These are phyloP conservation scores for Callocephalon fimbriatum DNA, from an alignment of 2,113 vertebrate genomes.

Conservation along the genomic window DNA sequence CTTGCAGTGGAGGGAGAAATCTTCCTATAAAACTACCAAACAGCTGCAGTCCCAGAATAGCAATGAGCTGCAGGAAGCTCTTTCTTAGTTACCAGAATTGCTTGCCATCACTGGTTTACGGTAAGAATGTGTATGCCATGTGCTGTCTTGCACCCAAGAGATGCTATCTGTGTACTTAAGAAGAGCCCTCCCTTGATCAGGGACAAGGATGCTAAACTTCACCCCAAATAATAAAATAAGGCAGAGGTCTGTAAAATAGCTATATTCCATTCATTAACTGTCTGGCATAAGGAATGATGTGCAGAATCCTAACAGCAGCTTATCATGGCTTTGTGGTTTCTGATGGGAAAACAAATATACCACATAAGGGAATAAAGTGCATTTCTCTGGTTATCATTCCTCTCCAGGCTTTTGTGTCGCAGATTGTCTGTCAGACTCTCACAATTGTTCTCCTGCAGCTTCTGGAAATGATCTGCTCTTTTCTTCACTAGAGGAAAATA, in stretches of 20 bases:
- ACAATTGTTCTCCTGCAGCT: slow-evolving; percentile 48
- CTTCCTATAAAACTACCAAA: neutral
- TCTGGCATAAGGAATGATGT: neutral
- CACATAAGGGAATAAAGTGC: slow-evolving; percentile 18
- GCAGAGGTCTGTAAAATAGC: neutral
- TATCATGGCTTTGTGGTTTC: slow-evolving; percentile 26
- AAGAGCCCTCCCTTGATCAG: neutral
- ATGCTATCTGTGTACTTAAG: neutral
- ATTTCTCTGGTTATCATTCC: slow-evolving; percentile 53
- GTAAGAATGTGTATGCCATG: neutral
- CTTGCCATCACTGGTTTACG: neutral
- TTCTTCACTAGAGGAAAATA: slow-evolving; percentile 43
- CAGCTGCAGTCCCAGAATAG: slow-evolving; percentile 28
- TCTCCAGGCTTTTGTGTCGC: slow-evolving; percentile 30
- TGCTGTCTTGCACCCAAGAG: neutral
- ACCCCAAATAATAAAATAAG: neutral
- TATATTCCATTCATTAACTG: neutral
- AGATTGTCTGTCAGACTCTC: slow-evolving; percentile 53
- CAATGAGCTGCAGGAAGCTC: neutral
- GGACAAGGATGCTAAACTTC: neutral
- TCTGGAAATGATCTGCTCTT: slow-evolving; percentile 57
- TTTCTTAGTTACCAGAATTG: neutral
- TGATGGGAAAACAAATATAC: slow-evolving; percentile 19
- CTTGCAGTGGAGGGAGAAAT: neutral
- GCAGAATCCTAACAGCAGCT: neutral